A percentile compares a stretch with the other conserved stretches of the same genome.
phyloP scores from a whole-genome alignment of 1,140 invertebrate genomes.

The Hyphantria cunea region DNA sequence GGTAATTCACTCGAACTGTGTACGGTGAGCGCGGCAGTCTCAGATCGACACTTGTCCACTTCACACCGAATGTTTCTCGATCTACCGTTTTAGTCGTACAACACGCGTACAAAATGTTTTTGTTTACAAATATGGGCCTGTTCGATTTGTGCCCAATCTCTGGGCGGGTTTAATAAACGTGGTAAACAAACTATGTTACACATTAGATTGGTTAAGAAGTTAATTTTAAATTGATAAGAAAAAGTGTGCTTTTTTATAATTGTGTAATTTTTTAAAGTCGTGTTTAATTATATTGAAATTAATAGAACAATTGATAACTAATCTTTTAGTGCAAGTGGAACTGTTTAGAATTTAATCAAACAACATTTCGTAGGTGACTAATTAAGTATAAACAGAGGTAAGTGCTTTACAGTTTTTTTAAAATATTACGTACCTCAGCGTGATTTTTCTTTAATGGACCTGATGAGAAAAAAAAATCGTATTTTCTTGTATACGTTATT shows the following conservation, averaged over 20 bases:
- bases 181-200: constrained; percentile 5
- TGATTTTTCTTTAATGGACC: no score
- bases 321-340: not conserved
- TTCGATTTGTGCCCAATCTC: constrained; percentile 26
- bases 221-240: not conserved
- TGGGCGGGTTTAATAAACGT: constrained; percentile 30
- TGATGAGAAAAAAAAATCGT: no score
- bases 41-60: constrained; percentile 5
- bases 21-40: constrained; percentile 19
- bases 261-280: not conserved
- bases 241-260: not conserved
- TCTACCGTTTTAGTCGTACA: constrained; percentile 12
- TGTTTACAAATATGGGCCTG: constrained; percentile 42
- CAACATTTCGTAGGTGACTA: no score
- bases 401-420: no score
- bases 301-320: not conserved
- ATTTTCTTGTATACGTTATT: no score
- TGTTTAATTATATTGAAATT: not conserved
- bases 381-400: no score
- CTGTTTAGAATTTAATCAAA: not conserved
- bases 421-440: no score
- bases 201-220: not conserved
- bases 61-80: constrained; percentile 4
- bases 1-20: not conserved
- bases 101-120: constrained; percentile 6